Evolutionary conservation across 2,888 invertebrate species (phyloP), one percentile per base, ranked within the genome.

Genomic region (Parnassius mnemosyne): DNA sequence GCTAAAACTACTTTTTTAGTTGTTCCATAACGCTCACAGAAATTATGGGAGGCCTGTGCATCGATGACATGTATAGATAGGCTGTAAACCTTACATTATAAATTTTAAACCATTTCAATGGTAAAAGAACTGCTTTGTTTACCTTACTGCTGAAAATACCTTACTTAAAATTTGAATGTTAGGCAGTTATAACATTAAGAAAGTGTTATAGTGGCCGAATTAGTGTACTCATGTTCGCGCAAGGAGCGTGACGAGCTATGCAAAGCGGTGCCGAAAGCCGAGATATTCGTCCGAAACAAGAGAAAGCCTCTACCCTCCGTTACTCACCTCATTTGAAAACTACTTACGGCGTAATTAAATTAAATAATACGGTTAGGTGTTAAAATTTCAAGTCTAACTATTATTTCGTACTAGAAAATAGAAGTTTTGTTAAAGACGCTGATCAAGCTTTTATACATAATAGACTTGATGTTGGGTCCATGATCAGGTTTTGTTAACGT

Each of bases 281-380:
- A 80, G 73, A 84, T 80, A 70, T 63, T 68, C 70, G 68, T 66
- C 73, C 75, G 70, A 73, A 80, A 83, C 78, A 76, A 85, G 89
- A 83, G 89, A 89, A 89, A 89, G 89, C 82, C 72, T 79, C 74
- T 79, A 82, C 81, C 87, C 85, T 71, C 70, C 69, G 70, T 71
- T 70, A 70, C 64, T 68, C 63, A 56, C 44, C 58, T 61, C 61
- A 61, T 50, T 60, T 59, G 34, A 34, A 34, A 34, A 7, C 34
- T 34, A 34, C 34, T 34, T 34, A 34, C 34, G 5, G 34, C 34
- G 7, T 34, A 34, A 34, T 34, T 34, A 3, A 34, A 34, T 34
- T 34, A 34, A 34, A 34, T 34, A 34, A 34, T 34, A 34, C 34
- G 34, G 34, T 34, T 34, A 34, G 0, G 7, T 34, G 7, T 34